These are phyloP conservation scores for Vanessa tameamea DNA, from an alignment of 1,140 invertebrate species.

Conservation along the genomic window DNA sequence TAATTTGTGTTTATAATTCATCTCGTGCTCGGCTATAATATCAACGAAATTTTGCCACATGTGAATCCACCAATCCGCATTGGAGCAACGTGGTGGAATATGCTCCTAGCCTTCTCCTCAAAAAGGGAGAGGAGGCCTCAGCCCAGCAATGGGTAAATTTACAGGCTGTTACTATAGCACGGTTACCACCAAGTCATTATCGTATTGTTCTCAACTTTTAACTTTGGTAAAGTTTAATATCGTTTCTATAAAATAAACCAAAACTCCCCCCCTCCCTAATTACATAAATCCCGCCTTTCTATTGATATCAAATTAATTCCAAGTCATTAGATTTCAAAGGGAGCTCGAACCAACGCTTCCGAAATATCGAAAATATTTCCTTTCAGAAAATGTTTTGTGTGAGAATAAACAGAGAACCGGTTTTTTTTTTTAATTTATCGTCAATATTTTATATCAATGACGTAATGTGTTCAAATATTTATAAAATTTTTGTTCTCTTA, in stretches of 20 bases:
- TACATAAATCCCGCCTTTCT: slow-evolving; percentile 20
- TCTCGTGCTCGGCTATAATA: too few species aligned
- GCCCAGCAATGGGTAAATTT: too few species aligned
- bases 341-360: slow-evolving; percentile 10
- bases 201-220: too few species aligned
- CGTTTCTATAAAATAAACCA: neutral
- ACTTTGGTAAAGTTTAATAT: neutral
- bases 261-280: neutral
- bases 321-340: slow-evolving; percentile 21
- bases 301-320: slow-evolving; percentile 25
- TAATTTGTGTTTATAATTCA: too few species aligned
- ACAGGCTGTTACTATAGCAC: too few species aligned
- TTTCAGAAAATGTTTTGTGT: neutral
- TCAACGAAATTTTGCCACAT: too few species aligned
- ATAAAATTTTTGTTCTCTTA: too few species aligned
- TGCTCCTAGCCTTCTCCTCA: too few species aligned
- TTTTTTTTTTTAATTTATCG: neutral
- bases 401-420: neutral
- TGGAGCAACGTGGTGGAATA: too few species aligned
- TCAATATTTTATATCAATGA: neutral
- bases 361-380: slow-evolving; percentile 4
- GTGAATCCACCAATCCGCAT: too few species aligned
- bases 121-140: too few species aligned
- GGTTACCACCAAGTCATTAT: too few species aligned
- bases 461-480: neutral